phyloP scores from a whole-genome alignment of 30 jellyfish, hydroid and myxozoan species.

The Catostylus mosaicus region DNA sequence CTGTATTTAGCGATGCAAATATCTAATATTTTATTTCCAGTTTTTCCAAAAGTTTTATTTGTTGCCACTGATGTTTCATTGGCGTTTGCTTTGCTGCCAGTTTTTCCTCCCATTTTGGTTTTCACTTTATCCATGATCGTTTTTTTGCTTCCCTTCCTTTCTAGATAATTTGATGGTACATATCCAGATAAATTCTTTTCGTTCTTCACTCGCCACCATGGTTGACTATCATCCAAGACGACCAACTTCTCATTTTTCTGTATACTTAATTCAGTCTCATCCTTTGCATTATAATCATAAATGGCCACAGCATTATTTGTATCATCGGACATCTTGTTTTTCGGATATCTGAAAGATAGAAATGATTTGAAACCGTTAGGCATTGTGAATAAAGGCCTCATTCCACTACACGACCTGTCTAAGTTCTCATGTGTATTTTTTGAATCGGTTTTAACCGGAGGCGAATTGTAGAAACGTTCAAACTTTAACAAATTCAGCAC shows the following conservation, averaged over 20 bases:
- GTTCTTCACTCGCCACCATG: conserved; percentile 97
- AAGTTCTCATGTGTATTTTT: neutral
- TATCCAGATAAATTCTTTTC: conserved; percentile 80
- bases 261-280: conserved; percentile 81
- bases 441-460: conserved; percentile 5
- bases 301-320: conserved; percentile 86
- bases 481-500: conserved; percentile 9
- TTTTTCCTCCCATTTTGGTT: conserved; percentile 66
- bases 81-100: conserved; percentile 34
- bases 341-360: conserved; percentile 25
- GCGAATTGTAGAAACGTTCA: neutral
- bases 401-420: neutral
- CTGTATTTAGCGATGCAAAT: conserved; percentile 78
- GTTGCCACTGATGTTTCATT: conserved; percentile 16
- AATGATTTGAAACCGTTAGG: conserved; percentile 38
- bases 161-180: conserved; percentile 96
- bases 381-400: conserved; percentile 8
- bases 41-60: conserved; percentile 56
- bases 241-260: conserved; percentile 82
- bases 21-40: conserved; percentile 68
- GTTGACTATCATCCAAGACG: conserved; percentile 90
- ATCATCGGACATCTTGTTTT: conserved; percentile 77
- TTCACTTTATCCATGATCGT: conserved; percentile 73
- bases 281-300: conserved; percentile 94
- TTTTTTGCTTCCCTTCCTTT: conserved; percentile 83